Evolutionary conservation across 2,888 invertebrate genomes (phyloP).

Genomic region (Paralinhomoeus sp.): DNA sequence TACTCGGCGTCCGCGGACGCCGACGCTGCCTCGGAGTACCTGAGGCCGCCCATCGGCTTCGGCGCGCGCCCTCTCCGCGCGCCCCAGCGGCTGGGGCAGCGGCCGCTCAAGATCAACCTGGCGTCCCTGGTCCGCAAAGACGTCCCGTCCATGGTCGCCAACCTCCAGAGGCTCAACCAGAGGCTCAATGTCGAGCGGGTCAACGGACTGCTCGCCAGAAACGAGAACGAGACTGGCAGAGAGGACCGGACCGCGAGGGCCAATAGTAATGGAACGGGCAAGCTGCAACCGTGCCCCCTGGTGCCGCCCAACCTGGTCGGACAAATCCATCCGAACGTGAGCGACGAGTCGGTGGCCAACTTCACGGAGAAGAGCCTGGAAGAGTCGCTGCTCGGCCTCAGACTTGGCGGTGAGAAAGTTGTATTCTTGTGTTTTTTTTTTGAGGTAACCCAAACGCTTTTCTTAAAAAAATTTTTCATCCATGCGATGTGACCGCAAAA

Average conservation of each 20-base stretch:
- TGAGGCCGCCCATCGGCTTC: too few species aligned
- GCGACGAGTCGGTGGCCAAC: neutral
- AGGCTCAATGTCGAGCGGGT: neutral
- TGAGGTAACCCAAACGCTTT: neutral
- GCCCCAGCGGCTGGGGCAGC: neutral
- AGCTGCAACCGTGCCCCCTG: neutral
- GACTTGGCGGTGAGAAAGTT: neutral
- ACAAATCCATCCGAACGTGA: conserved; percentile 1
- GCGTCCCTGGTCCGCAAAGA: conserved; percentile 2
- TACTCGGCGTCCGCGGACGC: too few species aligned
- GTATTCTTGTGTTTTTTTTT: neutral
- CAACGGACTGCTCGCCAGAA: neutral
- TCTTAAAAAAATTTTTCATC: too few species aligned
- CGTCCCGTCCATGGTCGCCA: conserved; percentile 4
- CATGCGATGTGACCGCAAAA: too few species aligned
- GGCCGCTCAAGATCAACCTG: conserved; percentile 3
- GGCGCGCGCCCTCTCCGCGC: too few species aligned
- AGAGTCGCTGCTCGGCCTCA: neutral
- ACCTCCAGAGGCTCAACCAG: neutral
- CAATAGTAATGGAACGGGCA: too few species aligned
- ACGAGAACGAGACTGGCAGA: neutral
- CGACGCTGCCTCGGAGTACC: too few species aligned
- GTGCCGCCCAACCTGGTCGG: conserved; percentile 1
- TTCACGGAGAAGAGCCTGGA: conserved; percentile 1
- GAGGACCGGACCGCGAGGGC: too few species aligned